Conservation (phyloP, 2,888 invertebrate species). For the Lucinisca nassula region DNA sequence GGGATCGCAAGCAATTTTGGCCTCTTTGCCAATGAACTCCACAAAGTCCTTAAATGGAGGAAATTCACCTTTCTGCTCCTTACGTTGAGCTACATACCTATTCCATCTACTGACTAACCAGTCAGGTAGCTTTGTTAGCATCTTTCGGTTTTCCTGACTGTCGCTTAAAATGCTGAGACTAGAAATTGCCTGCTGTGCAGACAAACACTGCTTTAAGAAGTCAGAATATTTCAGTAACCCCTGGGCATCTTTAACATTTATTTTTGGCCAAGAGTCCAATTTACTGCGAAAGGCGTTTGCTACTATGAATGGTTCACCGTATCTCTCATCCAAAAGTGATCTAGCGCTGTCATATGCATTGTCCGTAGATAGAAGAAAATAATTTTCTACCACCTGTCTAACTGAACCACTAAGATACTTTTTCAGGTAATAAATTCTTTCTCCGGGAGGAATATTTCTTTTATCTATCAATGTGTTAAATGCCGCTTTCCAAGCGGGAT, state of each 20-base stretch:
- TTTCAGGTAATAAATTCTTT: slow-evolving; percentile 56
- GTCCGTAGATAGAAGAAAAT: slow-evolving; percentile 52
- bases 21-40: slow-evolving; percentile 50
- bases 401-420: slow-evolving; percentile 54
- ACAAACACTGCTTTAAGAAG: slow-evolving; percentile 53
- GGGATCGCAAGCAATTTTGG: slow-evolving; percentile 61
- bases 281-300: slow-evolving; percentile 56
- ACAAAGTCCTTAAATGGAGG: slow-evolving; percentile 46
- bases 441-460: slow-evolving; percentile 37
- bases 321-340: slow-evolving; percentile 56
- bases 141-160: slow-evolving; percentile 51
- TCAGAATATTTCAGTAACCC: slow-evolving; percentile 51
- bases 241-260: slow-evolving; percentile 31
- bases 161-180: slow-evolving; percentile 48
- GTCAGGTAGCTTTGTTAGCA: slow-evolving; percentile 65
- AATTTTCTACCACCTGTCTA: slow-evolving; percentile 51
- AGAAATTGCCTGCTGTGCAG: slow-evolving; percentile 37
- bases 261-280: slow-evolving; percentile 59
- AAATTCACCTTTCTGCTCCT: slow-evolving; percentile 8
- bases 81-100: slow-evolving; percentile 27
- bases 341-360: slow-evolving; percentile 59
- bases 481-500: slow-evolving; percentile 45
- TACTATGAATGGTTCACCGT: slow-evolving; percentile 61
- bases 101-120: slow-evolving; percentile 53
- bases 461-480: slow-evolving; percentile 49